Evolutionary conservation across 1,140 invertebrate species (phyloP).

Genomic region (Brachionus manjavacas): DNA sequence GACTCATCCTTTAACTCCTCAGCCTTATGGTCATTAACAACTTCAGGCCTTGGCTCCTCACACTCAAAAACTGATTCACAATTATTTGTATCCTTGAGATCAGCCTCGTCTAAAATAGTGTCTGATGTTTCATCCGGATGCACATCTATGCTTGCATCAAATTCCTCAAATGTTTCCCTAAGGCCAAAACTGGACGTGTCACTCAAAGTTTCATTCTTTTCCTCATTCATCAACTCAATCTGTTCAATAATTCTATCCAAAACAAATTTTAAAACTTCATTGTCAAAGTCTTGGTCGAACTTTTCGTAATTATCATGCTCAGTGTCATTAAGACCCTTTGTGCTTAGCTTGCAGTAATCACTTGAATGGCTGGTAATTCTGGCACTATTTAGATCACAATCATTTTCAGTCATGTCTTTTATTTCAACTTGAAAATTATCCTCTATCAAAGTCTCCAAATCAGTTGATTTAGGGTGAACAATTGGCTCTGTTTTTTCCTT

Average conservation of each 20-base stretch:
- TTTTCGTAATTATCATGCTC: not conserved
- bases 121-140: not conserved
- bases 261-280: not conserved
- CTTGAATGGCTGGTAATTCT: not conserved
- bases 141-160: not conserved
- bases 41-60: not conserved
- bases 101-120: not conserved
- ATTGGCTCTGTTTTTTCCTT: not conserved
- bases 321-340: not conserved
- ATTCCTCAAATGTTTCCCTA: not conserved
- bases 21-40: not conserved
- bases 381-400: not conserved
- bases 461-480: not conserved
- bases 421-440: not conserved
- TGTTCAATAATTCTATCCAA: not conserved
- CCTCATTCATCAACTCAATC: not conserved
- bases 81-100: not conserved
- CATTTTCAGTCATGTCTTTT: slow-evolving; percentile 25
- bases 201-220: not conserved
- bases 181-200: not conserved
- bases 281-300: not conserved
- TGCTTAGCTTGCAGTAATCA: slow-evolving; percentile 3
- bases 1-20: not conserved
- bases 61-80: not conserved
- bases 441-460: slow-evolving; percentile 15